phyloP scores from a whole-genome alignment of 2,888 invertebrate genomes.

The Malthinus seriepunctatus region DNA sequence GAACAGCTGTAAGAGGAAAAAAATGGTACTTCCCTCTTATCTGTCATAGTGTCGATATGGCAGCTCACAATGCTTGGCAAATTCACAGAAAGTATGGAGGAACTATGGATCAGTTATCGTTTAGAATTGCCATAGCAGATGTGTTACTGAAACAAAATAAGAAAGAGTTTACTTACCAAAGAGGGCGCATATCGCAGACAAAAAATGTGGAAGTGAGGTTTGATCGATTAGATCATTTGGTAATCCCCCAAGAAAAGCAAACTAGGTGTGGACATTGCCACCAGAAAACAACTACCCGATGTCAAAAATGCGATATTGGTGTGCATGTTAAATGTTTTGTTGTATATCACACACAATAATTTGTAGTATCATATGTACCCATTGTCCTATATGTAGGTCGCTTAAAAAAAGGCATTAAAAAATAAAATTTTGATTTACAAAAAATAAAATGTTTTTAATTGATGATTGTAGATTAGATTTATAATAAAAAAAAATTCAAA shows the following conservation, averaged over 20 bases:
- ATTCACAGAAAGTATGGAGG: conserved; percentile 16
- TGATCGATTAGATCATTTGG: conserved; percentile 33
- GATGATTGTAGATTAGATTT: too few relatives aligned
- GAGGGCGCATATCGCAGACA: neutral
- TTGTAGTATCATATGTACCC: too few relatives aligned
- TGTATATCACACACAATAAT: too few relatives aligned
- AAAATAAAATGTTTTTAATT: too few relatives aligned
- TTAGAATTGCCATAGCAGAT: conserved; percentile 24
- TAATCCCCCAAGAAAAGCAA: conserved; percentile 31
- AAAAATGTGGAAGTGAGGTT: conserved; percentile 14
- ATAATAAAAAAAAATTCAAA: too few relatives aligned
- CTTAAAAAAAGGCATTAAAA: too few relatives aligned
- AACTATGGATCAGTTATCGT: conserved; percentile 22
- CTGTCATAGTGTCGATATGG: conserved; percentile 25
- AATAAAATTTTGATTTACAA: too few relatives aligned
- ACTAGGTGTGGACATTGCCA: conserved; percentile 33
- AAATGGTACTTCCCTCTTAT: conserved; percentile 16
- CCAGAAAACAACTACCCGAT: conserved; percentile 33
- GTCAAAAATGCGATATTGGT: neutral
- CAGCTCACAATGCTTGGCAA: conserved; percentile 30
- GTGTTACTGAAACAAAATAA: conserved; percentile 6
- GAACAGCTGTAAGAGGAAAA: too few relatives aligned
- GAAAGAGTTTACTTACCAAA: neutral
- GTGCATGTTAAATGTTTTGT: too few relatives aligned
- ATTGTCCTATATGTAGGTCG: too few relatives aligned